Evolutionary conservation across 92 coral and sea anemone species (phyloP).

Genomic region (Anthopleura xanthogrammica): DNA sequence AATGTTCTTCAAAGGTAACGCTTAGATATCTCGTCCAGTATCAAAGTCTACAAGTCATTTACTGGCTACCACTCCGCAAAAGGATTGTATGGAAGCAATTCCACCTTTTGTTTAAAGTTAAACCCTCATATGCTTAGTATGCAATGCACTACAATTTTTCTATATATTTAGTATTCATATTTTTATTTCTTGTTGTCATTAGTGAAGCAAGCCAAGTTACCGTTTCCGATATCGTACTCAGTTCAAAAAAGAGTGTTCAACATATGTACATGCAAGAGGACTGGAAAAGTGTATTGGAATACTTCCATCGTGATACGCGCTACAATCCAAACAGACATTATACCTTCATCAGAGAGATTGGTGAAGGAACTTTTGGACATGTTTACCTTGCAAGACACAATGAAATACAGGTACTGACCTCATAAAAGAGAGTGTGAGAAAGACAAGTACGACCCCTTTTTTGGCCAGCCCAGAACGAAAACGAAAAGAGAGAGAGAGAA

Average conservation of each 20-base stretch:
- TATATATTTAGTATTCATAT: too few relatives aligned
- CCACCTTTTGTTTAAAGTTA: too few relatives aligned
- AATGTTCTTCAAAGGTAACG: background rate
- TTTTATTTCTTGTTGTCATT: too few relatives aligned
- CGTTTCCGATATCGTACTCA: background rate
- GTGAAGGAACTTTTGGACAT: background rate
- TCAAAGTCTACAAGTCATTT: too few relatives aligned
- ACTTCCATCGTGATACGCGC: background rate
- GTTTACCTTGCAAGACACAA: background rate
- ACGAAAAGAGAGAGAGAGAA: too few relatives aligned
- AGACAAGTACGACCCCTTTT: background rate
- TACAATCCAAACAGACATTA: background rate
- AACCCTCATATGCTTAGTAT: too few relatives aligned
- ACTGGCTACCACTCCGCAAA: too few relatives aligned
- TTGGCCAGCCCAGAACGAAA: background rate
- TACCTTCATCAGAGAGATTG: background rate
- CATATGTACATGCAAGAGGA: background rate
- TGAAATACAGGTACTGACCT: background rate
- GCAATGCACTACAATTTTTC: too few relatives aligned
- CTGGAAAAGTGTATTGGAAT: background rate
- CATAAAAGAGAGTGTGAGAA: background rate
- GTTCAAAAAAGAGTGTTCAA: background rate
- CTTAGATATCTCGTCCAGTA: background rate
- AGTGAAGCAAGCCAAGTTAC: background rate
- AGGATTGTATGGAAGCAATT: too few relatives aligned